These are phyloP conservation scores for Stichopus horrens DNA, from an alignment of 53 echinoderm and acorn worm genomes.

Conservation along the genomic window DNA sequence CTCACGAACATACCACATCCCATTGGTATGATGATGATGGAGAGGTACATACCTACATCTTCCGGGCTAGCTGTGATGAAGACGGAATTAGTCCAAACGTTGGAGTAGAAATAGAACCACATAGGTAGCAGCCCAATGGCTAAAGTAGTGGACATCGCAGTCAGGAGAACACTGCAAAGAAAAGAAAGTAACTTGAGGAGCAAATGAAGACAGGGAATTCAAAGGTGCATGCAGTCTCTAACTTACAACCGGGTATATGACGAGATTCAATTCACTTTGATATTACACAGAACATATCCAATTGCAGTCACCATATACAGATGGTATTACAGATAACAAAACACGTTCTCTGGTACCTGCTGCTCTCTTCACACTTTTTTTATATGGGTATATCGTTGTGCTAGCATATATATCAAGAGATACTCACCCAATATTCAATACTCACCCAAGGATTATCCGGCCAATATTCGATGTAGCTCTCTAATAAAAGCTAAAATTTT, in stretches of 20 bases:
- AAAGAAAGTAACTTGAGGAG: background rate
- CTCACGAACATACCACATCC: background rate
- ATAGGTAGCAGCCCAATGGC: background rate
- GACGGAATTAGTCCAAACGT: background rate
- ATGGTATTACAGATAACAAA: no score
- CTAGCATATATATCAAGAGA: no score
- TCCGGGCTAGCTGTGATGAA: conserved; percentile 14
- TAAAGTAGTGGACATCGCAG: background rate
- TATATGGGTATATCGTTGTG: no score
- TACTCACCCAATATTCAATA: no score
- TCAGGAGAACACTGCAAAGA: conserved; percentile 6
- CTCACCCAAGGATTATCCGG: no score
- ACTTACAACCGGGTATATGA: background rate
- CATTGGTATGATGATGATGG: conserved; percentile 10
- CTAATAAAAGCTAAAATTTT: no score
- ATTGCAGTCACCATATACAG: no score
- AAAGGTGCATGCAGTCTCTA: no score
- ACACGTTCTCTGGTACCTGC: no score
- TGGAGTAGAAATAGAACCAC: conserved; percentile 23
- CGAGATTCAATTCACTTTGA: background rate
- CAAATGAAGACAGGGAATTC: no score
- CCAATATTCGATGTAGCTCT: no score
- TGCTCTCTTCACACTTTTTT: no score
- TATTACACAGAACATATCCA: background rate
- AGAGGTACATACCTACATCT: conserved; percentile 11